Conservation (phyloP, 2,888 invertebrate species). For the Dromius quadrimaculatus region DNA sequence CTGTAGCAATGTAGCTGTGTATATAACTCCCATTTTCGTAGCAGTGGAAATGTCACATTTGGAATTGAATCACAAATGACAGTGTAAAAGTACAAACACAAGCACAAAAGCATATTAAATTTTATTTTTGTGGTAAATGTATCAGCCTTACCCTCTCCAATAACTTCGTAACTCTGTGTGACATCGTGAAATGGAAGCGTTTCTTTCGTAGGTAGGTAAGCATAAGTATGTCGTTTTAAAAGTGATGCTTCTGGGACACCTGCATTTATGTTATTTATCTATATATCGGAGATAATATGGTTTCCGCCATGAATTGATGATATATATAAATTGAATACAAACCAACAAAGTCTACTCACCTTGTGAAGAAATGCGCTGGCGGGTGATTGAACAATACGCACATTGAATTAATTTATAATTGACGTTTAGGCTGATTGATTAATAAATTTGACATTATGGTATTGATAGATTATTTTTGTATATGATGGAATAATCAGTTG, state of each 20-base stretch:
- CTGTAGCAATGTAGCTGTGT: constrained; percentile 11
- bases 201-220: too few relatives aligned
- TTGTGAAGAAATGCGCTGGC: too few relatives aligned
- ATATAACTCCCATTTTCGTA: constrained; percentile 30
- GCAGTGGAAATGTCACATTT: constrained; percentile 16
- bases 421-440: too few relatives aligned
- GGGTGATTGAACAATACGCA: too few relatives aligned
- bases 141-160: constrained; percentile 9
- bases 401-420: too few relatives aligned
- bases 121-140: constrained; percentile 38
- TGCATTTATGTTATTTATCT: too few relatives aligned
- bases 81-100: constrained; percentile 28
- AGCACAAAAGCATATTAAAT: constrained; percentile 41
- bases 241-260: too few relatives aligned
- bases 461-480: not conserved
- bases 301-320: too few relatives aligned
- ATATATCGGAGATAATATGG: too few relatives aligned
- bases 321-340: too few relatives aligned
- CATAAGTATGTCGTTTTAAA: too few relatives aligned
- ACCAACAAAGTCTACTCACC: too few relatives aligned
- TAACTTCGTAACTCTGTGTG: not conserved
- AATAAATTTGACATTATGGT: not conserved
- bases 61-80: constrained; percentile 36
- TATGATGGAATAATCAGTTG: constrained; percentile 3
- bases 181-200: constrained; percentile 16